Conservation (phyloP, 2,797 vertebrate genomes). For the Phalloptychus januarius region DNA sequence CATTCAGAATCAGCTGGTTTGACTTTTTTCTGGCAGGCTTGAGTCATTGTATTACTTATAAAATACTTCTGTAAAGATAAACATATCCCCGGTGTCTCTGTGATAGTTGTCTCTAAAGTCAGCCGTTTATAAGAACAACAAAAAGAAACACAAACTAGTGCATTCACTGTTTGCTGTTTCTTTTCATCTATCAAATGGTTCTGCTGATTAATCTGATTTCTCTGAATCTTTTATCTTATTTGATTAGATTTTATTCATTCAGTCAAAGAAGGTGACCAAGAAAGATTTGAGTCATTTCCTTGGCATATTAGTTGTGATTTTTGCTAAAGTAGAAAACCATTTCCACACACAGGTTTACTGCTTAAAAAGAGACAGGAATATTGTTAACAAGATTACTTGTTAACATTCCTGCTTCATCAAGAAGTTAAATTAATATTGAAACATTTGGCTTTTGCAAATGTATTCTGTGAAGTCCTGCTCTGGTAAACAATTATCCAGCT, state of each 20-base stretch:
- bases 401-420: not conserved
- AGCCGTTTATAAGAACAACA: not conserved
- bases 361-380: not conserved
- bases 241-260: not conserved
- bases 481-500: not conserved
- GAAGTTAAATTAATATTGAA: not conserved
- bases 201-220: not conserved
- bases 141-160: not conserved
- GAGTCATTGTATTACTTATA: slow-evolving; percentile 46
- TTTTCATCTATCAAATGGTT: not conserved
- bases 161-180: too few species aligned
- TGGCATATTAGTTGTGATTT: not conserved
- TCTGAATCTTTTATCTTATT: not conserved
- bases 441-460: not conserved
- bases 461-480: not conserved
- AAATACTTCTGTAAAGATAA: not conserved
- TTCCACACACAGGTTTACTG: not conserved
- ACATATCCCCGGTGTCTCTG: not conserved
- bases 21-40: slow-evolving; percentile 43
- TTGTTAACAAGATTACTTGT: not conserved
- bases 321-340: not conserved
- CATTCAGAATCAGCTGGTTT: slow-evolving; percentile 55
- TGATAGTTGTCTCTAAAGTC: not conserved
- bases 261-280: not conserved
- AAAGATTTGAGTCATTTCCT: not conserved